These are phyloP conservation scores for Orius insidiosus DNA, from an alignment of 1,140 invertebrate genomes.

Conservation along the genomic window DNA sequence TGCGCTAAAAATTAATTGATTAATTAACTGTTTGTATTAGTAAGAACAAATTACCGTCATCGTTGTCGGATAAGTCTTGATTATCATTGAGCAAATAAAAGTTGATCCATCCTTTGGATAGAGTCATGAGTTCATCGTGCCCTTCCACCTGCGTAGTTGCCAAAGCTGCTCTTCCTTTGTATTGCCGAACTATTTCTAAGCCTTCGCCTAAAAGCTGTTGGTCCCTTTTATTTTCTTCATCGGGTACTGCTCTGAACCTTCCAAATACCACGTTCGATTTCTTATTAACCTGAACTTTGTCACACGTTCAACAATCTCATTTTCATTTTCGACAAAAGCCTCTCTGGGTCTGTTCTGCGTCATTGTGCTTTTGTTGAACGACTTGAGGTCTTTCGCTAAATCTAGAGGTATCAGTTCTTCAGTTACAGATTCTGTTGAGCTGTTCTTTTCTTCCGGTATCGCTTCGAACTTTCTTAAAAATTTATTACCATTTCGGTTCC, in stretches of 20 bases:
- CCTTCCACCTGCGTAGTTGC: conserved; percentile 11
- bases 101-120: conserved; percentile 25
- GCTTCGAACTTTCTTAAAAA: conserved; percentile 18
- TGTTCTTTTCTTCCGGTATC: conserved; percentile 20
- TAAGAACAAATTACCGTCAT: conserved; percentile 8
- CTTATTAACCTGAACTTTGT: neutral
- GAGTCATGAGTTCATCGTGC: conserved; percentile 21
- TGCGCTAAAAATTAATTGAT: too few species aligned
- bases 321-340: too few species aligned
- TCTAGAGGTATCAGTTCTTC: neutral
- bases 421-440: conserved; percentile 15
- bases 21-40: conserved; percentile 3
- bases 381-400: too few species aligned
- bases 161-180: conserved; percentile 12
- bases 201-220: neutral
- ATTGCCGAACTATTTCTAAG: conserved; percentile 8
- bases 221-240: neutral
- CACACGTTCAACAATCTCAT: too few species aligned
- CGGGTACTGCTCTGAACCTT: conserved; percentile 3
- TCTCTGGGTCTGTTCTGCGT: neutral
- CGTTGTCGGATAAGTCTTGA: conserved; percentile 17
- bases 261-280: neutral
- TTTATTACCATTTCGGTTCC: neutral
- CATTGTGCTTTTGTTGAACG: conserved; percentile 3
- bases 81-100: conserved; percentile 23